Base-by-base conservation (phyloP, 2,113 vertebrate species). In the Cyprinodon tularosa region DNA sequence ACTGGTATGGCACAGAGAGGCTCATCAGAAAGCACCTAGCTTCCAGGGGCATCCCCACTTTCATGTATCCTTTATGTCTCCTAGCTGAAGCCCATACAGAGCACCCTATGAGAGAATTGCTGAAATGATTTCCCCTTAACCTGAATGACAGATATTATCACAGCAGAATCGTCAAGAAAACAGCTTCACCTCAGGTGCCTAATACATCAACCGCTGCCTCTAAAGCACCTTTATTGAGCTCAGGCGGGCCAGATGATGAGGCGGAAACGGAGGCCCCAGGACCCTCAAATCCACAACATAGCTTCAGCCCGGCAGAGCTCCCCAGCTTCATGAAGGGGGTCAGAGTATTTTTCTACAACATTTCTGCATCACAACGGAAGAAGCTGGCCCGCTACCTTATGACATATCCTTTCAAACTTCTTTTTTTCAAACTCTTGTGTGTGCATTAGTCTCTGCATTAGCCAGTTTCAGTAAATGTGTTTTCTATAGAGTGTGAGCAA, bases 1-100 rank as follows among this genome's bases (percentile, higher is more conserved):
- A 98, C 94, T 99, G 97, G 97, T 99, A 99, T 0, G 96, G 97
- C 63, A 98, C 96, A 0, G 97, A 98, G 88, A 92, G 96, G 45
- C 96, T 98, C 62, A 95, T 99, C 91, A 94, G 93, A 78, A 98
- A 98, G 68, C 88, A 97, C 67, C 91, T 99, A 86, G 92, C 96
- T 22, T 71, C 95, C 44, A 92, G 88, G 82, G 95, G 96, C 3
- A 81, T 98, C 81, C 92, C 95, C n/a, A 97, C 96, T 0, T 96
- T 93, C 74, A 91, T 98, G 96, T 98, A 97, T 97, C 96, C 37
- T 86, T 94, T 92, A 4, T 1, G 15, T 57, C 68, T 60, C 50
- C 50, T 3, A 3, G 8, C 50, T 5, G 14, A 6, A 22, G 4
- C n/a, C 29, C 4, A 12, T 2, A 7, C 60, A 12, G 14, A 65